These are phyloP conservation scores for Diabrotica undecimpunctata DNA, from an alignment of 1,140 invertebrate species.

Conservation along the genomic window DNA sequence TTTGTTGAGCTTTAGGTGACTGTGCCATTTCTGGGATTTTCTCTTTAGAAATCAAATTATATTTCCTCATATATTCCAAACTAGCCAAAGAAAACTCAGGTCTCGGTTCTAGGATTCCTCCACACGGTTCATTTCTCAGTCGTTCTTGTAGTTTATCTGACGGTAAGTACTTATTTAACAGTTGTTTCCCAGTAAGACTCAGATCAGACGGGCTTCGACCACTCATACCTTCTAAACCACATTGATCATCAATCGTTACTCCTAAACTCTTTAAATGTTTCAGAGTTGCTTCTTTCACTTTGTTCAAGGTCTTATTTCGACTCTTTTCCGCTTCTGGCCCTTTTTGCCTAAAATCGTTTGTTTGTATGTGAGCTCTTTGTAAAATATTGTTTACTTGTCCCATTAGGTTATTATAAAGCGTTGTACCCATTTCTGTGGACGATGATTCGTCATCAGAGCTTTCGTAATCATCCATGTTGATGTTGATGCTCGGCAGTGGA, in stretches of 20 bases:
- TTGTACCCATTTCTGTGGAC: constrained; percentile 60
- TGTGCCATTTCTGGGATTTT: constrained; percentile 19
- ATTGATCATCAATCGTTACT: constrained; percentile 44
- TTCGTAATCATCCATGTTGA: constrained; percentile 59
- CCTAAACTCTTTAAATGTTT: constrained; percentile 52
- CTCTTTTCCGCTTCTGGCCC: constrained; percentile 20
- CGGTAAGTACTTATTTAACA: constrained; percentile 63
- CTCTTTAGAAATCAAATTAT: constrained; percentile 49
- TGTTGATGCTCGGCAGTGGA: constrained; percentile 57
- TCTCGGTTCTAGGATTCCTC: constrained; percentile 28
- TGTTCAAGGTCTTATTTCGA: constrained; percentile 41
- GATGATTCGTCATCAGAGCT: constrained; percentile 51
- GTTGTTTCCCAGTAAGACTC: constrained; percentile 54
- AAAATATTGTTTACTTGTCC: constrained; percentile 55
- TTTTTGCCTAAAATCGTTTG: constrained; percentile 25
- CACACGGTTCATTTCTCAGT: background rate
- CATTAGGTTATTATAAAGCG: constrained; percentile 66
- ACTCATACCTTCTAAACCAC: constrained; percentile 23
- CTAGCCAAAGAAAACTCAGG: constrained; percentile 62
- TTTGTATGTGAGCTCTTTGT: constrained; percentile 43
- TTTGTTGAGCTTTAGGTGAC: constrained; percentile 40
- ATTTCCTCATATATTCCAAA: constrained; percentile 63
- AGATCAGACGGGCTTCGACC: constrained; percentile 32
- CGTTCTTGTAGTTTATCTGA: constrained; percentile 50
- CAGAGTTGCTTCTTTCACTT: constrained; percentile 51